Base-by-base conservation (phyloP, 2,888 invertebrate genomes). In the Eristalis arbustorum region DNA sequence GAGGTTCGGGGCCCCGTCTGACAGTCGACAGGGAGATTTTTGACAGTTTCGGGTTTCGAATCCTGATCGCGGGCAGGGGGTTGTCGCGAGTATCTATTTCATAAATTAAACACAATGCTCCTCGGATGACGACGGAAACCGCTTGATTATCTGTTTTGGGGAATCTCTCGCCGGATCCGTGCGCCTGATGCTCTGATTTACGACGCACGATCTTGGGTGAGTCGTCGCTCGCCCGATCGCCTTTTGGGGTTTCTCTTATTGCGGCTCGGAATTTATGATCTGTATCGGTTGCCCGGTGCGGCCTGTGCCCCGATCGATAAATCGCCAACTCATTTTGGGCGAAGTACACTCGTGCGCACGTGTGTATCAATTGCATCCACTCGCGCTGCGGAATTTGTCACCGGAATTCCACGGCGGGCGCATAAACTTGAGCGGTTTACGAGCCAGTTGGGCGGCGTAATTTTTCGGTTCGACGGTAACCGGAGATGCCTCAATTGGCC, bases 31-130 rank as follows among this genome's bases (percentile, higher is more conserved):
- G 59, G 22, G 66, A n/a, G n/a, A 82, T 74, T 85, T 84, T 82
- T 85, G 85, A 85, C 85, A 85, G 85, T 82, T 82, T 85, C 77
- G 82, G 62, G 74, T 85, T 82, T 85, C 82, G 56, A 85, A 82
- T 85, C n/a, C n/a, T 85, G 81, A 73, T 77, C 74, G 31, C 22
- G 57, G 13, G 40, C 14, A 23, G 22, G n/a, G 23, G 18, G 11
- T 73, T 77, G 62, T 40, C 69, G 66, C 31, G 66, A 56, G 74
- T 82, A 71, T 87, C 85, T 87, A 87, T 87, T 87, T 87, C 82
- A 83, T 87, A 87, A 87, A 87, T 71, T 87, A 74, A 74, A 49
- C 49, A 87, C 78, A 82, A 82, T 78, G 62, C 74, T 77, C 69
- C 66, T 66, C 68, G 82, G 66, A 28, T 25, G 59, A 25, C 59